A percentile compares a stretch with the other conserved stretches of the same genome.
Conservation (phyloP, 2,113 vertebrate species). For the Elaphurus davidianus region DNA sequence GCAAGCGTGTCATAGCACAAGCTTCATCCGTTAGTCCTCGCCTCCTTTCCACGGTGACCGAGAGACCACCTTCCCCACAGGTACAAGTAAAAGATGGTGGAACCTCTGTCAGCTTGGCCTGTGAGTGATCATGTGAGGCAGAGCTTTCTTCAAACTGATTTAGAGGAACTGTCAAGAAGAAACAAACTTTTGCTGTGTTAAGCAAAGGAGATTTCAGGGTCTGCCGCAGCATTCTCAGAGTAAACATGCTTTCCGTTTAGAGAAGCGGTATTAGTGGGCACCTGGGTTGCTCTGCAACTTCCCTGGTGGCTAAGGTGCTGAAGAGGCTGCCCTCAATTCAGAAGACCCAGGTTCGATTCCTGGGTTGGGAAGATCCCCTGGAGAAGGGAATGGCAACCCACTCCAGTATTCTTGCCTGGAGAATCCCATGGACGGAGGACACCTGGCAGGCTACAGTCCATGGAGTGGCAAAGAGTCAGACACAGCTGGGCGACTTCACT, state of each 20-base stretch:
- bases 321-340: background rate
- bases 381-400: background rate
- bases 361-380: background rate
- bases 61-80: background rate
- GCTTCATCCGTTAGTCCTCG: background rate
- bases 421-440: background rate
- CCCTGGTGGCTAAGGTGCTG: background rate
- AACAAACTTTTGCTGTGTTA: background rate
- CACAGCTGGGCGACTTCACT: background rate
- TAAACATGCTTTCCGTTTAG: background rate
- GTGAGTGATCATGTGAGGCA: background rate
- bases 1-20: background rate
- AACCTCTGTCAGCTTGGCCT: rapidly evolving
- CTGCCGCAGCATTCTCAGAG: background rate
- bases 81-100: background rate
- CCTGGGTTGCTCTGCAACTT: background rate
- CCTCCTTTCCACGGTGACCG: background rate
- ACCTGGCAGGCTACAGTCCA: background rate
- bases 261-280: background rate
- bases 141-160: background rate
- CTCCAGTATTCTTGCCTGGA: background rate
- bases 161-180: background rate
- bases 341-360: background rate
- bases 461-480: background rate
- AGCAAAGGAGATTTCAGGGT: background rate